Percentiles rank a stretch among this genome's conserved stretches.
Evolutionary conservation across 1,140 invertebrate species (phyloP).

Genomic region (Drosophila santomea): DNA sequence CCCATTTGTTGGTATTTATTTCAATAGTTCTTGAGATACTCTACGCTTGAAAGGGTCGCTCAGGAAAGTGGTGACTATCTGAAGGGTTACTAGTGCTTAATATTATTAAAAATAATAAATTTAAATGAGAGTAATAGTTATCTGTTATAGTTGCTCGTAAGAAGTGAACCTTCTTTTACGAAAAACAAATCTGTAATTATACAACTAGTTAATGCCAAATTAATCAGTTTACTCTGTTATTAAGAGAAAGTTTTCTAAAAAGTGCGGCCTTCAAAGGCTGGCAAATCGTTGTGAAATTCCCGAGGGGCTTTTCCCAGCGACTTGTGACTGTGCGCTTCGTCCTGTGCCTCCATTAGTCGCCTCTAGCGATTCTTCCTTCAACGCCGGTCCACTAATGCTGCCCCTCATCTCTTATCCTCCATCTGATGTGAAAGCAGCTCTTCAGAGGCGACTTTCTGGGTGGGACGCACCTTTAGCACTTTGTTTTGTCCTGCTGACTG

Average conservation of each 20-base stretch:
- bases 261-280: constrained; percentile 1
- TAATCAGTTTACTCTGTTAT: not conserved
- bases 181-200: not conserved
- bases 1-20: constrained; percentile 73
- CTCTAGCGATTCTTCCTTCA: constrained; percentile 35
- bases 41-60: constrained; percentile 4
- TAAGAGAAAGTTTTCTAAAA: not conserved
- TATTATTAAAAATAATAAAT: no score
- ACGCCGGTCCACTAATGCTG: constrained; percentile 44
- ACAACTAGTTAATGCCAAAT: not conserved
- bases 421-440: constrained; percentile 18
- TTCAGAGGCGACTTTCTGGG: constrained; percentile 23
- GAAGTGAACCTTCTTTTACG: not conserved
- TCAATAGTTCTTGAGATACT: constrained; percentile 64
- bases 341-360: constrained; percentile 1
- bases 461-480: constrained; percentile 44
- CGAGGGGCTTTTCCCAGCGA: constrained; percentile 5
- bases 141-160: not conserved
- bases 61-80: constrained; percentile 4
- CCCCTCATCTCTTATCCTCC: not conserved
- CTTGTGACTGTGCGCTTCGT: constrained; percentile 2
- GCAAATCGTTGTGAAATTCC: not conserved
- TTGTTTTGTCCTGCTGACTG: constrained; percentile 23
- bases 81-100: not conserved
- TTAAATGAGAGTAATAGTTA: no score